Conservation (phyloP, 2,113 vertebrate species). For the Microcebus griseorufus region DNA sequence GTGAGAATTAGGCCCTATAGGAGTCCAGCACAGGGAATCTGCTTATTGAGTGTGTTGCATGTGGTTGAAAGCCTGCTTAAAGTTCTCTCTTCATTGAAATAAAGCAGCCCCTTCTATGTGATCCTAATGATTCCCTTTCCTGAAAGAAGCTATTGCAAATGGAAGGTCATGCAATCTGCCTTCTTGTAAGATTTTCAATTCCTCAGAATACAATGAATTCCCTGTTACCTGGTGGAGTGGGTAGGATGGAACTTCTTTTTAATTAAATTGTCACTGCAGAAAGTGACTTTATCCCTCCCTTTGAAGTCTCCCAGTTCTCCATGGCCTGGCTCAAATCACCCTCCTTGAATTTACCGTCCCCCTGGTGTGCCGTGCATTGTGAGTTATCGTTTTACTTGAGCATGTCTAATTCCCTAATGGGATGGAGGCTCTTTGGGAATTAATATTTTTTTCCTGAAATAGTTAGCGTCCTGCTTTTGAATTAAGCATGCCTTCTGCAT, state of each 20-base stretch:
- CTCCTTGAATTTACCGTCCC: neutral
- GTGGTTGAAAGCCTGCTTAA: constrained; percentile 56
- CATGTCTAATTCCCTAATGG: neutral
- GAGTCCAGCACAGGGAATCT: neutral
- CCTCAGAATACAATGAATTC: constrained; percentile 63
- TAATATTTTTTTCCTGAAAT: constrained; percentile 11
- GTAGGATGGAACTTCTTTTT: constrained; percentile 62
- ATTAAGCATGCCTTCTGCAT: neutral
- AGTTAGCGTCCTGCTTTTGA: neutral
- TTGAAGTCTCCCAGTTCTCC: neutral
- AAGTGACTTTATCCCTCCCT: constrained; percentile 34
- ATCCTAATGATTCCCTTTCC: constrained; percentile 46
- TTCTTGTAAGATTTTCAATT: constrained; percentile 15
- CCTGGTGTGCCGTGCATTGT: too few relatives aligned
- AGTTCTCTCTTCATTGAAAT: constrained; percentile 49
- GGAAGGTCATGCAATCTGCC: constrained; percentile 54
- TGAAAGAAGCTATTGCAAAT: constrained; percentile 63
- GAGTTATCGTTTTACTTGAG: neutral
- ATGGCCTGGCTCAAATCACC: neutral
- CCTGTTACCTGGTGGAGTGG: constrained; percentile 70
- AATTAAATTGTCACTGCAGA: constrained; percentile 70
- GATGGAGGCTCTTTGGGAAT: neutral
- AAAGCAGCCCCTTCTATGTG: constrained; percentile 42
- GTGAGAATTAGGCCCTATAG: neutral
- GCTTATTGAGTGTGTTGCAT: neutral